A percentile compares a stretch with the other conserved stretches of the same genome.
These are phyloP conservation scores for Edolisoma coerulescens DNA, from an alignment of 2,113 vertebrate species.

Conservation along the genomic window DNA sequence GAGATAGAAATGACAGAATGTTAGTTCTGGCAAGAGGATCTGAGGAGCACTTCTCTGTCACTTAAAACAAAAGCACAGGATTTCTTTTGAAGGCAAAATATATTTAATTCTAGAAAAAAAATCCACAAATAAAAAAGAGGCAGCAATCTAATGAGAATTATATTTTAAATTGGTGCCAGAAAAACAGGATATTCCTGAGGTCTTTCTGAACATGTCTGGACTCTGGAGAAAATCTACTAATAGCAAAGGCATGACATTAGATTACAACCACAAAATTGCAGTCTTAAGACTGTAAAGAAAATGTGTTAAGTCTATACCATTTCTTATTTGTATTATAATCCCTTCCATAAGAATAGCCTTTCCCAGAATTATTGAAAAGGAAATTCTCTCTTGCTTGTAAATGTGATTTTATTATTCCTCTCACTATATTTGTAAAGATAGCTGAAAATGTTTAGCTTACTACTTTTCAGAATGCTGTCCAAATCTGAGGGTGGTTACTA, in stretches of 20 bases:
- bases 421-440: background rate
- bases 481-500: background rate
- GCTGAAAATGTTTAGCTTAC: background rate
- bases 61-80: background rate
- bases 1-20: background rate
- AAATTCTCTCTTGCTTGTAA: conserved; percentile 22
- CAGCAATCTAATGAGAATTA: background rate
- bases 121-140: background rate
- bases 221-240: conserved; percentile 52
- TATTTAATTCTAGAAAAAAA: background rate
- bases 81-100: background rate
- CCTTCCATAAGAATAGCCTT: conserved; percentile 23
- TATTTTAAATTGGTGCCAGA: conserved; percentile 26
- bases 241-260: conserved; percentile 54
- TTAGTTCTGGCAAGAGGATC: background rate
- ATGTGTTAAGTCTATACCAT: conserved; percentile 28
- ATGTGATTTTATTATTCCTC: background rate
- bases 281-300: conserved; percentile 48
- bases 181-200: conserved; percentile 26
- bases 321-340: conserved; percentile 5
- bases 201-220: conserved; percentile 27
- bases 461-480: conserved; percentile 4
- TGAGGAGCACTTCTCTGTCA: background rate
- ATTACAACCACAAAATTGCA: conserved; percentile 56
- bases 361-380: conserved; percentile 9